Evolutionary conservation across 1,140 invertebrate species (phyloP).

Genomic region (Tetragnatha versicolor): DNA sequence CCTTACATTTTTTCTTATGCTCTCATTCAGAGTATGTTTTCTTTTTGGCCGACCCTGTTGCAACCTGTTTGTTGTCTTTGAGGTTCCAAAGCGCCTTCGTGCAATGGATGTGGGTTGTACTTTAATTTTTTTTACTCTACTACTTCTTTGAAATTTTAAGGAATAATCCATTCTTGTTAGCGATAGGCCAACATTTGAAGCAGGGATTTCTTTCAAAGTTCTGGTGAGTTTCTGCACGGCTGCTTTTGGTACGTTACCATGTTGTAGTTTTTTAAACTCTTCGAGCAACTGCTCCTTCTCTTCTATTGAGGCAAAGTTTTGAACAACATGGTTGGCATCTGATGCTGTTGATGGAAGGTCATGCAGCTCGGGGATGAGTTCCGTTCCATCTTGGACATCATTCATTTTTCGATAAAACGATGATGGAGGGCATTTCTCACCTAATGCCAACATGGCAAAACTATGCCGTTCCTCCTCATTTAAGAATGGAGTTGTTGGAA

Average conservation of each 20-base stretch:
- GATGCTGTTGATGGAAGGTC: not conserved
- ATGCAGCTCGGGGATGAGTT: not conserved
- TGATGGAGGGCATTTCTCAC: too few species aligned
- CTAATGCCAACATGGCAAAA: too few species aligned
- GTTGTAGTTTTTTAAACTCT: not conserved
- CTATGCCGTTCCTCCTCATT: not conserved
- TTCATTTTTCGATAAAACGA: not conserved
- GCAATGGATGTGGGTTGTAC: not conserved
- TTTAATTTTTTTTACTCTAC: not conserved
- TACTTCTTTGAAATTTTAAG: not conserved
- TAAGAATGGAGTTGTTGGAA: not conserved
- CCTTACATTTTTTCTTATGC: not conserved
- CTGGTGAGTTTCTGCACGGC: not conserved
- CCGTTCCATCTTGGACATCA: not conserved
- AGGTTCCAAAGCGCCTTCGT: not conserved
- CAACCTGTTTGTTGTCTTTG: not conserved
- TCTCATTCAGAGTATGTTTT: not conserved
- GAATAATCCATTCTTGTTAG: not conserved
- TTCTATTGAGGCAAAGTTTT: not conserved
- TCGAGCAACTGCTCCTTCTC: not conserved
- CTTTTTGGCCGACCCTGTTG: not conserved
- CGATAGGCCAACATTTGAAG: not conserved
- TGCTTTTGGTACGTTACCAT: not conserved
- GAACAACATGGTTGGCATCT: too few species aligned
- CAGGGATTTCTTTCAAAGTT: not conserved